phyloP scores from a whole-genome alignment of 2,888 invertebrate genomes.

The Tineola bisselliella region DNA sequence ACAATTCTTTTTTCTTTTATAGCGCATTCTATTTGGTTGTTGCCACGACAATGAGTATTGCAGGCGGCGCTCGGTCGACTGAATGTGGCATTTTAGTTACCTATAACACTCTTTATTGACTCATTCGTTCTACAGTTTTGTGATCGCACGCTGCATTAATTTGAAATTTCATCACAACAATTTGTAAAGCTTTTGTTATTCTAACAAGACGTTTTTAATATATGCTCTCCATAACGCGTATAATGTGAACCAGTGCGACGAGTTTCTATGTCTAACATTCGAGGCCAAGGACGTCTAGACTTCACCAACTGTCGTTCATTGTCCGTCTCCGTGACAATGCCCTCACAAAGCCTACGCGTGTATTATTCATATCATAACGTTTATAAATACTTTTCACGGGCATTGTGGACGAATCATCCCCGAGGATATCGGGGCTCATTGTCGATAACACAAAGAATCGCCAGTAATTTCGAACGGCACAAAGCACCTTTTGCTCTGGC shows the following conservation, averaged over 20 bases:
- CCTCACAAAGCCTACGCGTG: constrained; percentile 39
- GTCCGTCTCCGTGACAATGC: constrained; percentile 25
- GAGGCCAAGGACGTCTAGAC: constrained; percentile 12
- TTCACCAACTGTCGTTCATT: constrained; percentile 5
- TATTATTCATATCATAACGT: constrained; percentile 65
- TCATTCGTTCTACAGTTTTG: constrained; percentile 5
- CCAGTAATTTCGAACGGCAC: constrained; percentile 49
- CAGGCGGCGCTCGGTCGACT: constrained; percentile 33
- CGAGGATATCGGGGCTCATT: constrained; percentile 38
- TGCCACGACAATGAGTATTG: constrained; percentile 30
- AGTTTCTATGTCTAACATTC: neutral
- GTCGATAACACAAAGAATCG: constrained; percentile 45
- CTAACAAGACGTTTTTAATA: neutral
- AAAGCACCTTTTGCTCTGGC: constrained; percentile 36
- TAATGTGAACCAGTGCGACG: constrained; percentile 11
- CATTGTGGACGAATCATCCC: constrained; percentile 54
- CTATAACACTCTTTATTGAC: constrained; percentile 22
- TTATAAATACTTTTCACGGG: constrained; percentile 60
- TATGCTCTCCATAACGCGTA: constrained; percentile 1
- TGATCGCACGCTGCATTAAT: neutral
- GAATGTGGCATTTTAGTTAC: constrained; percentile 56
- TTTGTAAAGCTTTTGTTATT: constrained; percentile 8
- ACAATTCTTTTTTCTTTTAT: constrained; percentile 54
- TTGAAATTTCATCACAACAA: neutral
- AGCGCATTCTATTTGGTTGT: constrained; percentile 32